phyloP scores from a whole-genome alignment of 2,888 invertebrate species.

The Magallana nippona region DNA sequence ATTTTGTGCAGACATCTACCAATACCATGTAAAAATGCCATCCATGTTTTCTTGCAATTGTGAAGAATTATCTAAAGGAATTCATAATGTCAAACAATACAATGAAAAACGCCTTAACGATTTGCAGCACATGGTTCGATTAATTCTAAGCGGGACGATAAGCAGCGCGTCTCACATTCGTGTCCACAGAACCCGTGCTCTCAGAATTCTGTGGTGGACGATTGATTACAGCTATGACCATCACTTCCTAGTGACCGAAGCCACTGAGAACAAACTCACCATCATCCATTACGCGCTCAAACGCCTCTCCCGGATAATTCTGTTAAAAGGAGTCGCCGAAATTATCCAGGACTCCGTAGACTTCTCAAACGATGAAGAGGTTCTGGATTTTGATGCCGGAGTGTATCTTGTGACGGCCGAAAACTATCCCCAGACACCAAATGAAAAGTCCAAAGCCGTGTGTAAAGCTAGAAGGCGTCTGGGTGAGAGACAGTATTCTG shows the following conservation, averaged over 20 bases:
- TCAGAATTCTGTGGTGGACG: neutral
- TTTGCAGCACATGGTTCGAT: neutral
- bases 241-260: neutral
- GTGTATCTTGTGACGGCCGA: neutral
- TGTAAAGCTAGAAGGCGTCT: neutral
- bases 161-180: neutral
- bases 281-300: neutral
- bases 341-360: neutral
- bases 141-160: neutral
- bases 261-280: neutral
- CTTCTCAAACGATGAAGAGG: neutral
- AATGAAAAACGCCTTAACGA: neutral
- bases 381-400: neutral
- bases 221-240: conserved; percentile 14
- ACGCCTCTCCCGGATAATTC: neutral
- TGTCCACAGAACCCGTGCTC: neutral
- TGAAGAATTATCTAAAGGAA: too few species aligned
- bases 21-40: too few species aligned
- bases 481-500: conserved; percentile 2
- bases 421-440: neutral
- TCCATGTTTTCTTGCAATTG: too few species aligned
- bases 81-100: neutral
- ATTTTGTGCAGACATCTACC: too few species aligned
- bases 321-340: conserved; percentile 17
- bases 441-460: neutral